A percentile compares a stretch with the other conserved stretches of the same genome.
Conservation (phyloP, 64 coral and sea anemone genomes). For the Catalaphyllia jardinei region DNA sequence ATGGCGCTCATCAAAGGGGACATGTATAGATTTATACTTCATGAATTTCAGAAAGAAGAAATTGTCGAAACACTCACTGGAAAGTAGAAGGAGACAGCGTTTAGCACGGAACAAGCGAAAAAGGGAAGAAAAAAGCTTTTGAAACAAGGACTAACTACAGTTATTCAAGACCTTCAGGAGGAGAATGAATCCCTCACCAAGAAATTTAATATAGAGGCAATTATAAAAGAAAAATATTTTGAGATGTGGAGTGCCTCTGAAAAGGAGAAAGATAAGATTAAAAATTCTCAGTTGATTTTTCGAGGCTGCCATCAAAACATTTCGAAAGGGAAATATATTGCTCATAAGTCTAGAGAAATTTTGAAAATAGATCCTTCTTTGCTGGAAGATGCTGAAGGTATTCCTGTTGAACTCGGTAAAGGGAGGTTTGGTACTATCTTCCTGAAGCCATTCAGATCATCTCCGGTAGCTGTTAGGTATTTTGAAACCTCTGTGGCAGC, state of each 20-base stretch:
- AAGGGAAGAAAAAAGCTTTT: conserved; percentile 42
- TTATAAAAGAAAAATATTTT: conserved; percentile 71
- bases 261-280: conserved; percentile 52
- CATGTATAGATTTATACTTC: conserved; percentile 58
- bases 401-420: neutral
- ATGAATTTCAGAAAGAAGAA: conserved; percentile 54
- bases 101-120: conserved; percentile 59
- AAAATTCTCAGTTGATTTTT: conserved; percentile 20
- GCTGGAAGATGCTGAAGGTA: neutral
- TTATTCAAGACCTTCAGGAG: conserved; percentile 34
- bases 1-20: conserved; percentile 64
- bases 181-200: conserved; percentile 44
- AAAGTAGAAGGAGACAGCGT: conserved; percentile 56
- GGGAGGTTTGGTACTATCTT: conserved; percentile 46
- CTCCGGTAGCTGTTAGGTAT: conserved; percentile 61
- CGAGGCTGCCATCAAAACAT: neutral
- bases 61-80: conserved; percentile 29
- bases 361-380: conserved; percentile 20
- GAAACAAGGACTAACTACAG: conserved; percentile 21
- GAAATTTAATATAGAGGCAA: conserved; percentile 39
- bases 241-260: conserved; percentile 68
- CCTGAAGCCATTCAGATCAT: conserved; percentile 41
- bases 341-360: neutral
- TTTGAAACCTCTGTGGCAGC: conserved; percentile 26
- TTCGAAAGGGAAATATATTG: neutral